phyloP scores from a whole-genome alignment of 1,140 invertebrate genomes.

The Theocolax elegans region DNA sequence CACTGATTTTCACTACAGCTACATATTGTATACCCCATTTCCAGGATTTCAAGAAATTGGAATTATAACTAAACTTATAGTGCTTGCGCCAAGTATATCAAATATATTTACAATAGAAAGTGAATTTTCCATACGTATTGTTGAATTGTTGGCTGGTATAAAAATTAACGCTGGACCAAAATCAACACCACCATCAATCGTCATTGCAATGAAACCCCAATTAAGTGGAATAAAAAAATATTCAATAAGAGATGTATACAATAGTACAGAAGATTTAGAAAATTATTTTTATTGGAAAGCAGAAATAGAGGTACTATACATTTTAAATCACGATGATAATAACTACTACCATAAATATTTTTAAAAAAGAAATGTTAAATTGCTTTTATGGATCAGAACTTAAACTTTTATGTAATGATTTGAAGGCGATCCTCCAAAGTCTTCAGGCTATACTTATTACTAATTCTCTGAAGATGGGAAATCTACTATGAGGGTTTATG shows the following conservation, averaged over 20 bases:
- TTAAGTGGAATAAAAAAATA: slow-evolving; percentile 42
- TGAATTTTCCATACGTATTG: slow-evolving; percentile 75
- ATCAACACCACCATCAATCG: slow-evolving; percentile 46
- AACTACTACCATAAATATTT: too few species aligned
- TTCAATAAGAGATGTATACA: slow-evolving; percentile 52
- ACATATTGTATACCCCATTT: slow-evolving; percentile 80
- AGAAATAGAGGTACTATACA: slow-evolving; percentile 67
- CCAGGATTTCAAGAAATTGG: slow-evolving; percentile 80
- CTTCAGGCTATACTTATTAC: too few species aligned
- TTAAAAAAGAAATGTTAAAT: too few species aligned
- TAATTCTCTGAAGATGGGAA: too few species aligned
- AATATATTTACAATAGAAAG: slow-evolving; percentile 72
- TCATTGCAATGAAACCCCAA: slow-evolving; percentile 45
- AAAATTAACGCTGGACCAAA: slow-evolving; percentile 56
- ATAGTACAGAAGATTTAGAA: slow-evolving; percentile 60
- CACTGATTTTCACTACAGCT: slow-evolving; percentile 80
- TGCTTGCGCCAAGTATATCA: slow-evolving; percentile 51
- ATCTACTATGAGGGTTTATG: too few species aligned
- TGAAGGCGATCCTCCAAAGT: too few species aligned
- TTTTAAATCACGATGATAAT: too few species aligned
- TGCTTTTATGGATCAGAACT: too few species aligned
- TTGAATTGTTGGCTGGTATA: slow-evolving; percentile 71
- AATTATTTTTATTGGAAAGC: slow-evolving; percentile 71
- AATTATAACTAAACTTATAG: slow-evolving; percentile 75
- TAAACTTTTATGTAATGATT: too few species aligned